Evolutionary conservation across 1,140 invertebrate genomes (phyloP), one percentile per base, ranked within the genome.

Genomic region (Probaryconus sp.): DNA sequence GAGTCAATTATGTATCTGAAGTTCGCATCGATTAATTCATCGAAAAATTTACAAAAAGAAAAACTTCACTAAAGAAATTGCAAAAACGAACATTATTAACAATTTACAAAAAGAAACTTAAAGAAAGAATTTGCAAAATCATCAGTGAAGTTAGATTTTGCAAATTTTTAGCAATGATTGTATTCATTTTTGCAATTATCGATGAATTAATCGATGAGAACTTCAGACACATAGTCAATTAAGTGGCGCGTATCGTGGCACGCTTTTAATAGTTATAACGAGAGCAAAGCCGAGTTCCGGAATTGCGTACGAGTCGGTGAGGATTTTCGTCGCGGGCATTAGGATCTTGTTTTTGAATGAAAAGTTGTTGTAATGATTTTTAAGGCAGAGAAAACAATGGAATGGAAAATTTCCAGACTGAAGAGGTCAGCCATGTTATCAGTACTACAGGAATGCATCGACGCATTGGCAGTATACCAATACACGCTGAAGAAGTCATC

Each of bases 381-480:
- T 55, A 51, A 70, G 26, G 10, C 48, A 28, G 18, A 16, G 43
- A 65, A 64, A 58, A 63, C 55, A 64, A 67, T 21, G 61, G 50
- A 64, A 68, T 64, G 64, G 56, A 68, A 74, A 76, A 58, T 76
- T 71, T 50, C 17, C 31, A 16, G 31, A 13, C 60, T 78, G 50
- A 67, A 72, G 55, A 67, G 78, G 20, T 50, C 64, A 16, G 42
- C 47, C 37, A 68, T 82, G 64, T 53, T 81, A 51, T 73, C 80
- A 28, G 56, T 77, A 33, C 76, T 87, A 28, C 75, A 85, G 56
- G 81, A 82, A 77, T 88, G 79, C 50, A 76, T 37, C 18, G 79
- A 86, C 50, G 79, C 77, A 65, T 70, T 87, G 61, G 76, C 77
- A 38, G 69, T 87, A 78, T 85, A 87, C 73, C 82, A 78, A 55